Base-by-base conservation (phyloP, 2,113 vertebrate genomes). In the Ivindomyrus marchei region DNA sequence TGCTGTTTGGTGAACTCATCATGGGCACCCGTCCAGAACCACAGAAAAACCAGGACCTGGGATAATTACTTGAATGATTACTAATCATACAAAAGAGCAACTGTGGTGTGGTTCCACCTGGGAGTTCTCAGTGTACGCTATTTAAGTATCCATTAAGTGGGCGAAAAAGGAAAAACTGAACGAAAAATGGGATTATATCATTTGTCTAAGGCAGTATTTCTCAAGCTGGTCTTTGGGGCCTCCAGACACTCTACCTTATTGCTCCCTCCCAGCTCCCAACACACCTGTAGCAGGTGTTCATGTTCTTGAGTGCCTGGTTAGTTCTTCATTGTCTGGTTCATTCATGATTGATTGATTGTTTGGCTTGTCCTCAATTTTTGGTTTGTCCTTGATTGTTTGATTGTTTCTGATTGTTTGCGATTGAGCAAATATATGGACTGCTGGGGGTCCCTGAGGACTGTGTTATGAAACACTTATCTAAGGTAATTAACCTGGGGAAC, bases 1-100 rank as follows among this genome's bases (percentile, higher is more conserved):
- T 91, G 93, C 95, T 96, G 95, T 95, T 93, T 27, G 36, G 94
- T 95, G 96, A 93, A 96, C 96, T 96, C 92, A 93, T 96, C 95
- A 95, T 93, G 8, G 58, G 9, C 93, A 94, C 89, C 93, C 95
- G 95, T 93, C 95, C 93, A 56, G 89, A 91, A 93, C 93, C 93
- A 31, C 56, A 58, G 92, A 90, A 92, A 91, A 93, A 85, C 46
- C 92, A 91, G 89, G 90, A 77, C 91, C 93, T 39, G 88, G 90
- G 91, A 92, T 94, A 94, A 94, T 94, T 93, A 93, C 93, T 94
- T 94, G 94, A 95, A 94, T 95, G 94, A 95, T 93, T 93, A 93
- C 93, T 93, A 94, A 94, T 94, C 92, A 94, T 94, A 92, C 93
- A 92, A 92, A 93, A 92, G 92, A 94, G 93, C 90, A 92, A 90